Conservation (phyloP, 2,113 vertebrate genomes). For the Sceloporus undulatus region DNA sequence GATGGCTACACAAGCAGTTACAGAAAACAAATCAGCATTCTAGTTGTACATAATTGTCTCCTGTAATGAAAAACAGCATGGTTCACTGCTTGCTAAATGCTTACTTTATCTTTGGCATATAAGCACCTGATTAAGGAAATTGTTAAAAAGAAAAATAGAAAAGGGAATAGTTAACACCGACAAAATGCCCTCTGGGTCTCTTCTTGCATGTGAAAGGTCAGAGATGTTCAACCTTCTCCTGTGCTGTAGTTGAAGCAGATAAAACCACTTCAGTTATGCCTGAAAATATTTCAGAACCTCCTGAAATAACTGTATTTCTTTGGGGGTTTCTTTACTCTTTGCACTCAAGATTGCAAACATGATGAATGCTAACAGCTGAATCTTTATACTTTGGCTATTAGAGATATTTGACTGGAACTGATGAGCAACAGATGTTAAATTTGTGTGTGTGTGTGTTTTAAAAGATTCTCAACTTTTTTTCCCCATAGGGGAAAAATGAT, state of each 20-base stretch:
- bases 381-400: constrained; percentile 31
- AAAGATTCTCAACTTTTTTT: constrained; percentile 42
- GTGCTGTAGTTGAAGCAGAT: constrained; percentile 13
- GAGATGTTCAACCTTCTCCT: constrained; percentile 10
- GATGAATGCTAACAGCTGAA: constrained; percentile 6
- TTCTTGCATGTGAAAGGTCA: constrained; percentile 23
- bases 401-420: constrained; percentile 47
- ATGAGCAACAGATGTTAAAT: constrained; percentile 59
- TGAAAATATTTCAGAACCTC: constrained; percentile 38
- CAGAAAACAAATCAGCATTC: constrained; percentile 38
- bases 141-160: constrained; percentile 5
- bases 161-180: constrained; percentile 43
- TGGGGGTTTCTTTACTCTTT: constrained; percentile 36
- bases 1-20: constrained; percentile 31
- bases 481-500: constrained; percentile 32
- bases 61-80: constrained; percentile 37
- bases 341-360: constrained; percentile 43
- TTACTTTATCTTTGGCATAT: constrained; percentile 44
- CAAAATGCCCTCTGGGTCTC: background rate
- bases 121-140: constrained; percentile 36
- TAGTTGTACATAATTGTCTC: constrained; percentile 36
- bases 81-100: constrained; percentile 33
- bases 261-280: constrained; percentile 12
- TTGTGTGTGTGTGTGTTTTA: background rate
- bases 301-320: constrained; percentile 39